Percentiles rank a stretch among this genome's conserved stretches.
phyloP scores from a whole-genome alignment of 2,888 invertebrate genomes.

The Latrodectus elegans region DNA sequence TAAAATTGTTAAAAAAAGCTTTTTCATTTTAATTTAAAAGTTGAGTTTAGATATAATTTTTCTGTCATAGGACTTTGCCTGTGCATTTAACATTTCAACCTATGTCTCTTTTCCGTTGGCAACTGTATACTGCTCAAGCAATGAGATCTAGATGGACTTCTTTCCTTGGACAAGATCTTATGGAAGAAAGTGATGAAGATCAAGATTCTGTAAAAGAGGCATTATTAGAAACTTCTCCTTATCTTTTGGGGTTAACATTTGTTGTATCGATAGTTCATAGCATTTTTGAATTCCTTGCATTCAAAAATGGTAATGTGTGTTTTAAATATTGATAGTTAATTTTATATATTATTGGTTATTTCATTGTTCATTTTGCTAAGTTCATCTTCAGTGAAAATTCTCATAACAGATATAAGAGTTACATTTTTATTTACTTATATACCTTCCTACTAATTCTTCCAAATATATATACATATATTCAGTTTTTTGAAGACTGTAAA shows the following conservation, averaged over 20 bases:
- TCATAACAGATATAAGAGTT: too few species aligned
- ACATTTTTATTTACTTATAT: too few species aligned
- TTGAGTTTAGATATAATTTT: background rate
- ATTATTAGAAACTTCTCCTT: conserved; percentile 96
- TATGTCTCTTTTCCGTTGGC: conserved; percentile 97
- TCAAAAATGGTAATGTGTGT: conserved; percentile 88
- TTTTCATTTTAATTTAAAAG: too few species aligned
- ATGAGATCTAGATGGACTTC: conserved; percentile 89
- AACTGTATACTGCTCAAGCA: conserved; percentile 96
- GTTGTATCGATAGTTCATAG: conserved; percentile 95
- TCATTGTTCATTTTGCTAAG: too few species aligned
- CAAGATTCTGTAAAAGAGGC: conserved; percentile 86
- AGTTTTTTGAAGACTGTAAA: too few species aligned
- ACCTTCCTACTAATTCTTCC: too few species aligned
- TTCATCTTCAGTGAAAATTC: too few species aligned
- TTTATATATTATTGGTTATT: too few species aligned
- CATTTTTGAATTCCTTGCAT: conserved; percentile 97
- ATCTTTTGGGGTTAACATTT: conserved; percentile 92
- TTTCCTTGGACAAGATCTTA: conserved; percentile 81
- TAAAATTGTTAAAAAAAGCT: too few species aligned
- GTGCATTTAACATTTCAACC: conserved; percentile 83
- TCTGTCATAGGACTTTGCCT: conserved; percentile 77
- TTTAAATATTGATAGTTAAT: background rate
- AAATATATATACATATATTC: too few species aligned
- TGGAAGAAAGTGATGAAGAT: conserved; percentile 79